Percentiles rank a stretch among this genome's conserved stretches.
These are phyloP conservation scores for Rhinichthys osculus DNA, from an alignment of 2,797 vertebrate genomes.

Conservation along the genomic window DNA sequence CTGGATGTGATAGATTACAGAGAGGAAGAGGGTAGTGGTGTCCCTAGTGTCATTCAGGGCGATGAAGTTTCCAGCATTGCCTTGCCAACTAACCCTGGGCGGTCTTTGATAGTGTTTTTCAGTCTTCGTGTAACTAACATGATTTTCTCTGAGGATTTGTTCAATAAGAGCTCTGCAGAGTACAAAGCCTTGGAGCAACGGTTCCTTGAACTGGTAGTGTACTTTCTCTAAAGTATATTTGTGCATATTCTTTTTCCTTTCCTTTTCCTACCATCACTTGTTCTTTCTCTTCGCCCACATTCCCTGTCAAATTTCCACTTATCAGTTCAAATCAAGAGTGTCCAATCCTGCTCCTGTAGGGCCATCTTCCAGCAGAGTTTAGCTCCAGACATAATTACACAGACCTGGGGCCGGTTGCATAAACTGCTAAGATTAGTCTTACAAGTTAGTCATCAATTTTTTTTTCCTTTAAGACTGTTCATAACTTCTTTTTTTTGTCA, in stretches of 20 bases:
- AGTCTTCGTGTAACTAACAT: conserved; percentile 97
- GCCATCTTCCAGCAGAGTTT: background rate
- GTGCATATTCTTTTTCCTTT: background rate
- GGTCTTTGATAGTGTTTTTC: conserved; percentile 92
- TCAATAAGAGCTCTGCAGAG: conserved; percentile 95
- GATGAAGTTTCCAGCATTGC: conserved; percentile 79
- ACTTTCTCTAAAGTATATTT: conserved; percentile 13
- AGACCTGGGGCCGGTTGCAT: too few species aligned
- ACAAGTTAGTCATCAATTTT: too few species aligned
- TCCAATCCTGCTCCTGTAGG: background rate
- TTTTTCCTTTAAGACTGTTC: too few species aligned
- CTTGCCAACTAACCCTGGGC: conserved; percentile 74
- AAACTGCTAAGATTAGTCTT: too few species aligned
- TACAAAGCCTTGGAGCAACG: conserved; percentile 92
- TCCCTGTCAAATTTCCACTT: background rate
- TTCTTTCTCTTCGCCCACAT: background rate
- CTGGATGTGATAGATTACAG: conserved; percentile 61
- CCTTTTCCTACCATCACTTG: background rate
- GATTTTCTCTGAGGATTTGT: conserved; percentile 93
- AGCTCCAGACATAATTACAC: background rate
- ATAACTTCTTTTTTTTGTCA: too few species aligned
- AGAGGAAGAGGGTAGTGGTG: conserved; percentile 77
- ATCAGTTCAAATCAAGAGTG: background rate
- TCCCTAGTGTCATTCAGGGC: conserved; percentile 74
- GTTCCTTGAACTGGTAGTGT: conserved; percentile 88